Evolutionary conservation across 92 coral and sea anemone genomes (phyloP), one percentile per base, ranked within the genome.

Genomic region (Porites rus): DNA sequence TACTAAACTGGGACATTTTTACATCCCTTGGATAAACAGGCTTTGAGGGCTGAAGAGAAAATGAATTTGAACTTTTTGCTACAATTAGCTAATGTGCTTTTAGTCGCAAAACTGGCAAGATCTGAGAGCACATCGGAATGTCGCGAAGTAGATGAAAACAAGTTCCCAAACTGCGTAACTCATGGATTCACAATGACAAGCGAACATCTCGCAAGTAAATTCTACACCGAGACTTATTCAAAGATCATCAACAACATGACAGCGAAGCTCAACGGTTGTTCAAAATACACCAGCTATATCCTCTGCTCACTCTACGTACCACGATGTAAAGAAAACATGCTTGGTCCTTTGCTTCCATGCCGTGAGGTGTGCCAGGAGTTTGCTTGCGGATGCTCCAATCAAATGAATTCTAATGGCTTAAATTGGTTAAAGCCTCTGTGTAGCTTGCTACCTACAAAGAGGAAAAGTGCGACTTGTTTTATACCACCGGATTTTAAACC

Each of bases 341-440:
- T 24, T 8, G 43, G 51, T 8, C 93, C 91, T 1, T 66, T 72
- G 67, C 86, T 91, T 11, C 93, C 93, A 1, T 91, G 93, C 61
- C 90, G 82, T 24, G 84, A 86, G 4, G 94, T 91, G 28, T 91
- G 94, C 65, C 28, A 53, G 77, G 88, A 87, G 52, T 85, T 91
- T 20, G 81, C 86, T 13, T 74, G 73, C 10, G 93, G 72, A 1
- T 91, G 93, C 46, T 64, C 63, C 46, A 82, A 28, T 13, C 68
- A 82, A 24, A 21, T 84, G 65, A 73, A 76, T 5, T 8, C 50
- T 9, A 38, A 17, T 14, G 91, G 93, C 22, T 63, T 91, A 22
- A 88, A 83, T 31, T 91, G 93, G 93, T 52, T 91, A 2, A 91
- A 81, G 17, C 69, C 91, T 4, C 66, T 91, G 14, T 91, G 93